A percentile compares a stretch with the other conserved stretches of the same genome.
Evolutionary conservation across 2,797 vertebrate genomes (phyloP).

Genomic region (Cirrhinus mrigala): DNA sequence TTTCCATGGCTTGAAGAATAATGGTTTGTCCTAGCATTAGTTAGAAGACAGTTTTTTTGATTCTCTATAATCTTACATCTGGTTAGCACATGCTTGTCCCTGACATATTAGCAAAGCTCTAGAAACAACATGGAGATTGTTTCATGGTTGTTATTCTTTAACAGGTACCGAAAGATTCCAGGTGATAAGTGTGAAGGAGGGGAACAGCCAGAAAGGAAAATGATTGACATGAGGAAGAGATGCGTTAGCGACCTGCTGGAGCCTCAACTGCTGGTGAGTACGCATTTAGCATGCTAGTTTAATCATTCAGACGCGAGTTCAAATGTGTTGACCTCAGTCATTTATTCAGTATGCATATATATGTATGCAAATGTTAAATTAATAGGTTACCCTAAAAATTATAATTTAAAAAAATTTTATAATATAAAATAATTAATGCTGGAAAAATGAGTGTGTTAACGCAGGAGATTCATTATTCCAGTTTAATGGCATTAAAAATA

Average conservation of each 20-base stretch:
- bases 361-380: not conserved
- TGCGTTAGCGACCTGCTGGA: constrained; percentile 87
- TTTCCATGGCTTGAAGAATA: not conserved
- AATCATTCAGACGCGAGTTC: constrained; percentile 8
- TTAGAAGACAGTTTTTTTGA: not conserved
- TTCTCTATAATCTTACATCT: not conserved
- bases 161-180: constrained; percentile 94
- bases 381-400: not conserved
- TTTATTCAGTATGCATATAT: not conserved
- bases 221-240: constrained; percentile 87
- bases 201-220: constrained; percentile 77
- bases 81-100: not conserved
- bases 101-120: not conserved
- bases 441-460: too few relatives aligned
- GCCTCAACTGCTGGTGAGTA: constrained; percentile 75
- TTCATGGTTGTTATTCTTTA: not conserved
- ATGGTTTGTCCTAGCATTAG: not conserved
- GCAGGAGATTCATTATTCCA: too few relatives aligned
- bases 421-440: not conserved
- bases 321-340: not conserved
- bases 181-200: constrained; percentile 92
- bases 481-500: too few relatives aligned
- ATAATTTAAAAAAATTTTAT: not conserved
- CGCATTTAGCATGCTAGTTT: constrained; percentile 22
- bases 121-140: not conserved